Percentiles rank a stretch among this genome's conserved stretches.
phyloP scores from a whole-genome alignment of 1,140 invertebrate species.

The Gerris buenoi region DNA sequence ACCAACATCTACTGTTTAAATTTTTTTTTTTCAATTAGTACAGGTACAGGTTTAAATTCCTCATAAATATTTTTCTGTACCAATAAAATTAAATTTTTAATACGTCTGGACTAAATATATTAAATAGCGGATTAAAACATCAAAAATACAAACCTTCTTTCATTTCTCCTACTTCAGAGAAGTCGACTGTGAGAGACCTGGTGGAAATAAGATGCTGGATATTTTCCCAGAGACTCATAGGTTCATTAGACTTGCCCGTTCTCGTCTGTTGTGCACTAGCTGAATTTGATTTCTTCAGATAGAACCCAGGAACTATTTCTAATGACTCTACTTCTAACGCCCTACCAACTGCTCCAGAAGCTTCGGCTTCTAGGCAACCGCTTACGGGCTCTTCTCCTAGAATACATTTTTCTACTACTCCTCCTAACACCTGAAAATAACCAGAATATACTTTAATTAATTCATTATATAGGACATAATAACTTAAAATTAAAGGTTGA shows the following conservation, averaged over 20 bases:
- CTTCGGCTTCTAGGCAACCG: constrained; percentile 2
- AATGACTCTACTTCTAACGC: not conserved
- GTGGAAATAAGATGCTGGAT: not conserved
- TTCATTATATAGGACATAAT: too few species aligned
- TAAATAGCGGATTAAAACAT: too few species aligned
- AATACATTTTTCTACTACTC: not conserved
- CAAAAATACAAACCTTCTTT: too few species aligned
- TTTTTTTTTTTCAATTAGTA: too few species aligned
- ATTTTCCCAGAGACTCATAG: not conserved
- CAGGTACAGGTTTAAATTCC: too few species aligned
- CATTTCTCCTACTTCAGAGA: not conserved
- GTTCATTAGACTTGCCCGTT: not conserved
- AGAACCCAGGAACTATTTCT: not conserved
- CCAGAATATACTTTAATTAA: too few species aligned
- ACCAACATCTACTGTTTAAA: too few species aligned
- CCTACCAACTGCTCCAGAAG: not conserved
- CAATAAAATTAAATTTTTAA: too few species aligned
- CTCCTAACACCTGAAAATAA: not conserved
- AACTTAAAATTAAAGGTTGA: too few species aligned
- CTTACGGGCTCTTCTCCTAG: not conserved
- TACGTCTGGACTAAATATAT: too few species aligned
- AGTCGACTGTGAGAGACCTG: constrained; percentile 2
- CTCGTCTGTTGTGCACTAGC: not conserved
- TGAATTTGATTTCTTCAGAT: not conserved
- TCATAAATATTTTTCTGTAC: too few species aligned